phyloP scores from a whole-genome alignment of 2,888 invertebrate genomes.

The Mythimna ferrago region DNA sequence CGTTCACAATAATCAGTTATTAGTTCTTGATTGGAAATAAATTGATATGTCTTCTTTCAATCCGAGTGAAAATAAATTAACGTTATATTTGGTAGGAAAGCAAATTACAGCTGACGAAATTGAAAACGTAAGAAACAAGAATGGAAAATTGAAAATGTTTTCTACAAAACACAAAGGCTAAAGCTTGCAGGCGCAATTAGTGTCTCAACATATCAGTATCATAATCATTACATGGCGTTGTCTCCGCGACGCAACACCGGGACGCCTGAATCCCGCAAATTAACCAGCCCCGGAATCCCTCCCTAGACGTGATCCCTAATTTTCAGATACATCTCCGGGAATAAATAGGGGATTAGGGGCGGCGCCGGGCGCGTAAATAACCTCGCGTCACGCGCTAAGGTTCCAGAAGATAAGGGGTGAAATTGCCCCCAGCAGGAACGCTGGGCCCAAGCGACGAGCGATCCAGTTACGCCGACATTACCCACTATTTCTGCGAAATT shows the following conservation, averaged over 20 bases:
- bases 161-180: slow-evolving; percentile 7
- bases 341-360: slow-evolving; percentile 90
- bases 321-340: slow-evolving; percentile 90
- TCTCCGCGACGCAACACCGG: slow-evolving; percentile 54
- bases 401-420: slow-evolving; percentile 84
- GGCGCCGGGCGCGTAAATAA: slow-evolving; percentile 88
- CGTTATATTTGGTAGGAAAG: slow-evolving; percentile 14
- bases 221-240: slow-evolving; percentile 56
- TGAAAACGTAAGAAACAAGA: not conserved
- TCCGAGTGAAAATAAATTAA: slow-evolving; percentile 28
- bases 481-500: slow-evolving; percentile 60
- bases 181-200: slow-evolving; percentile 39
- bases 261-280: slow-evolving; percentile 81
- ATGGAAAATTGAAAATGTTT: not conserved
- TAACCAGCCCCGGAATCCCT: slow-evolving; percentile 77
- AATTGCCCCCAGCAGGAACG: slow-evolving; percentile 80
- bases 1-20: slow-evolving; percentile 26
- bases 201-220: slow-evolving; percentile 44
- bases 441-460: slow-evolving; percentile 67
- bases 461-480: slow-evolving; percentile 52
- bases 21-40: slow-evolving; percentile 39
- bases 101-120: slow-evolving; percentile 18
- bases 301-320: slow-evolving; percentile 89
- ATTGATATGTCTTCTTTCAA: slow-evolving; percentile 44
- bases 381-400: slow-evolving; percentile 84